Base-by-base conservation (phyloP, 2,888 invertebrate species). In the Nasonia oneida region DNA sequence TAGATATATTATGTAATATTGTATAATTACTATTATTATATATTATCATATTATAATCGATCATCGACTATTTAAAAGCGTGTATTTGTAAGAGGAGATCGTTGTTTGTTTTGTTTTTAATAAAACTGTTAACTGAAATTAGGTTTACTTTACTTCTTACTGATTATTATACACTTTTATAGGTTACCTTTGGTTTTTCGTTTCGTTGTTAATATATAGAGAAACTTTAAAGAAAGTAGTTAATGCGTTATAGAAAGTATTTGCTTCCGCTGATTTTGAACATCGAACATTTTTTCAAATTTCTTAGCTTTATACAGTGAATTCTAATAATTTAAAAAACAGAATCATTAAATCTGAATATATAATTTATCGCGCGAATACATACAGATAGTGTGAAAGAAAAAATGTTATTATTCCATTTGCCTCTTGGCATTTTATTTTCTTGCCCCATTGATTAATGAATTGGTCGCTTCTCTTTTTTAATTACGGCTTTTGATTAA, bases 401-500 rank as follows among this genome's bases (percentile, higher is more conserved):
- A 14, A n/a, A 12, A 42, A n/a, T 71, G 2, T 39, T 23, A 80
- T 80, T 81, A 67, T 82, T 82, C 53, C 33, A 76, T 50, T 76
- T 70, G 37, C 14, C 73, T 23, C 73, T 73, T 53, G 23, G 39
- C 15, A n/a, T 80, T 84, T 84, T 75, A 50, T 85, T 61, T 78
- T 67, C 70, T 33, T 76, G 47, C 61, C 6, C 75, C 74, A 79
- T 82, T 86, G 85, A 86, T 86, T 86, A 86, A 86, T 86, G 85
- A 86, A 83, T 86, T 86, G 67, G 82, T 70, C 73, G 70, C 74
- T 83, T 67, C 81, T 73, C 85, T 86, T 86, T 86, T 86, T 86
- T 86, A 86, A 86, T 86, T 86, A 79, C 82, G 74, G 70, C n/a
- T 37, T 83, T 75, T 86, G 85, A 86, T 86, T 86, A 86, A 86